Conservation (phyloP, 1,140 invertebrate genomes). For the Orchestia grillus region DNA sequence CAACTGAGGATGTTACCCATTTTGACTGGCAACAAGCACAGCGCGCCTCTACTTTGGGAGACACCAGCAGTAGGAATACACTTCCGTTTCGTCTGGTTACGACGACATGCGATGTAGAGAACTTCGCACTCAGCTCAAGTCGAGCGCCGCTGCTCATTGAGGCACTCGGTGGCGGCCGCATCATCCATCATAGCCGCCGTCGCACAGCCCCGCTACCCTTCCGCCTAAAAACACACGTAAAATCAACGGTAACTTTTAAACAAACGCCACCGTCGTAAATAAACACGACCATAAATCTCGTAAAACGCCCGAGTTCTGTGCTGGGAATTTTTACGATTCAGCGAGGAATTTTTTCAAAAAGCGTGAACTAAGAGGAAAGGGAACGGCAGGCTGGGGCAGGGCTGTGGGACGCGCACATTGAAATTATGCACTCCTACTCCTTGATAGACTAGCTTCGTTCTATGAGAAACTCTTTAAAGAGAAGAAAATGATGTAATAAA, state of each 20-base stretch:
- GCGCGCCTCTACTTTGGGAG: not conserved
- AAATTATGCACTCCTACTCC: not conserved
- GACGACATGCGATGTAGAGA: not conserved
- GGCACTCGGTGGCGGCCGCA: not conserved
- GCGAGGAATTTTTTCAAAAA: not conserved
- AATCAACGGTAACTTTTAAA: constrained; percentile 46
- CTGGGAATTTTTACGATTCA: not conserved
- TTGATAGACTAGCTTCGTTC: not conserved
- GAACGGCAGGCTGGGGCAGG: not conserved
- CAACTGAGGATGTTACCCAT: not conserved
- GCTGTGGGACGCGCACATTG: not conserved
- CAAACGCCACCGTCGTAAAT: constrained; percentile 13
- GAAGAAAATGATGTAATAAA: too few relatives aligned
- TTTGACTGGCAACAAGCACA: not conserved
- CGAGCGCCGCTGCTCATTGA: not conserved
- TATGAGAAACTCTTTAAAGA: too few relatives aligned
- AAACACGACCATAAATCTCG: constrained; percentile 42
- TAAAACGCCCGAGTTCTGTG: not conserved
- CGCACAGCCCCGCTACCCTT: constrained; percentile 14
- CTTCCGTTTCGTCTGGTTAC: not conserved
- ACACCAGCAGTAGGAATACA: not conserved
- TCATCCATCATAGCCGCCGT: not conserved
- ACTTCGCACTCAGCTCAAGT: not conserved
- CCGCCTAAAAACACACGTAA: constrained; percentile 15
- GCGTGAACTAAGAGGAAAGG: not conserved